Evolutionary conservation across 1,140 invertebrate genomes (phyloP).

Genomic region (Ctenoplectra terminalis): DNA sequence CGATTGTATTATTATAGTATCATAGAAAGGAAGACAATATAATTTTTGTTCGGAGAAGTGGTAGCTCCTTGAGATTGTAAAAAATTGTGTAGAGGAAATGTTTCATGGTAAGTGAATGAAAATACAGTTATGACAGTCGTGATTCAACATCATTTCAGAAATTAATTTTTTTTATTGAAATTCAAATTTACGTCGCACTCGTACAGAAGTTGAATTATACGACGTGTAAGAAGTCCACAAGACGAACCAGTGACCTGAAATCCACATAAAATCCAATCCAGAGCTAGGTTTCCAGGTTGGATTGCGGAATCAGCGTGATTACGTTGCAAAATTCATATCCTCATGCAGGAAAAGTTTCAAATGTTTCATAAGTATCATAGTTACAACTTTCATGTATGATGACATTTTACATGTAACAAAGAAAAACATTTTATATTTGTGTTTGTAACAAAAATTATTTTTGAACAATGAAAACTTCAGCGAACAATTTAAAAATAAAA

Average conservation of each 20-base stretch:
- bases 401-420: not conserved
- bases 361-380: not conserved
- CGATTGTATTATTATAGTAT: not conserved
- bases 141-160: too few species aligned
- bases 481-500: too few species aligned
- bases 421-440: not conserved
- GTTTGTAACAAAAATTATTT: not conserved
- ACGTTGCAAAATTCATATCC: constrained; percentile 17
- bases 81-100: not conserved
- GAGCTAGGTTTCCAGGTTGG: constrained; percentile 4
- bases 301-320: constrained; percentile 9
- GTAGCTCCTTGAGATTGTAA: not conserved
- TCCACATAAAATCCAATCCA: constrained; percentile 8
- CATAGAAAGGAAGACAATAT: not conserved
- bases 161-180: not conserved
- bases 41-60: not conserved
- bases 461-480: too few species aligned
- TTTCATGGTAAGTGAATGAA: not conserved
- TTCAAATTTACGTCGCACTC: not conserved
- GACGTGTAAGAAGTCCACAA: not conserved
- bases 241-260: constrained; percentile 2
- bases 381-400: not conserved
- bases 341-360: not conserved
- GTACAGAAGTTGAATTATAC: not conserved
- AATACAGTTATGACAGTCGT: not conserved